These are phyloP conservation scores for Dione vanillae DNA, from an alignment of 2,888 invertebrate species.

Conservation along the genomic window DNA sequence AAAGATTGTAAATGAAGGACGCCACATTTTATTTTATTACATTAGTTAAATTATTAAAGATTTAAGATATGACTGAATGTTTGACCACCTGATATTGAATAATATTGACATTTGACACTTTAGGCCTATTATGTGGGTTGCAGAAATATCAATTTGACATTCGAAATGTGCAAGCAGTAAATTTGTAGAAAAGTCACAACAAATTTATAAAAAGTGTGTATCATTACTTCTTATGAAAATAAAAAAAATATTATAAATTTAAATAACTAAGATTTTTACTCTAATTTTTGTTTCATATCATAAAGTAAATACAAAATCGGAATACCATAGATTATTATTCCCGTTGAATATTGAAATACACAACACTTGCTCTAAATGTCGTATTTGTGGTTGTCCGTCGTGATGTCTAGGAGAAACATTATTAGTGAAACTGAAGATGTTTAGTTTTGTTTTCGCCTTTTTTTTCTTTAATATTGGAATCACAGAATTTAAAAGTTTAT, in stretches of 20 bases:
- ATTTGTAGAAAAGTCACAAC: too few relatives aligned
- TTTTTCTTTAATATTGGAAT: slow-evolving; percentile 48
- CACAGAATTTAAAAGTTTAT: slow-evolving; percentile 45
- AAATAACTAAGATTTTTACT: too few relatives aligned
- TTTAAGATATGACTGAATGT: neutral
- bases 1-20: slow-evolving; percentile 66
- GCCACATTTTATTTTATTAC: slow-evolving; percentile 65
- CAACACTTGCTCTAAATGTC: slow-evolving; percentile 38
- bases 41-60: slow-evolving; percentile 11
- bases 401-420: slow-evolving; percentile 56
- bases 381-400: slow-evolving; percentile 49
- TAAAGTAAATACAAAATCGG: neutral
- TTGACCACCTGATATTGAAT: slow-evolving; percentile 25
- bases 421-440: slow-evolving; percentile 56
- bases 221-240: too few relatives aligned
- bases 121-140: neutral
- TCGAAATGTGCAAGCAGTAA: neutral
- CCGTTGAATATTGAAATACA: slow-evolving; percentile 7
- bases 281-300: too few relatives aligned
- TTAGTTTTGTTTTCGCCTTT: slow-evolving; percentile 50
- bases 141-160: neutral
- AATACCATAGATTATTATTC: slow-evolving; percentile 5
- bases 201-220: too few relatives aligned
- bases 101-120: slow-evolving; percentile 21
- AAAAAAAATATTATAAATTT: too few relatives aligned